phyloP scores from a whole-genome alignment of 2,113 vertebrate species.

The Platysteira castanea region DNA sequence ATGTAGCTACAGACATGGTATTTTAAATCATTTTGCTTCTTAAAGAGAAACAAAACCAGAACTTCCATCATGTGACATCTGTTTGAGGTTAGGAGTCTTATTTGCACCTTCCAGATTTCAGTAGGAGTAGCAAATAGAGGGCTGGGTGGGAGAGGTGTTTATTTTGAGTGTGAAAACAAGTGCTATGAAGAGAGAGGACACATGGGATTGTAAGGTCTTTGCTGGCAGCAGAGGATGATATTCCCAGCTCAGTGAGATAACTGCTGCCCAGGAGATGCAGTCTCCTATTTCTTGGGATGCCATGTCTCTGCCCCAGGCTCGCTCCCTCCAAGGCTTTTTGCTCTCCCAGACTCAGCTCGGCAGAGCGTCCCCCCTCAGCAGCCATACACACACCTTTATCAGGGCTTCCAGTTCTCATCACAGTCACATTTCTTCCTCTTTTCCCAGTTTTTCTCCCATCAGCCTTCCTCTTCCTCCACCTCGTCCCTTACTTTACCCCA shows the following conservation, averaged over 20 bases:
- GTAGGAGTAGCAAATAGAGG: background rate
- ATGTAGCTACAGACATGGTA: background rate
- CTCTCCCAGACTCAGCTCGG: background rate
- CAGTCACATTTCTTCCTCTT: background rate
- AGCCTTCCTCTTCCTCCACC: background rate
- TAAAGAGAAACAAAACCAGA: background rate
- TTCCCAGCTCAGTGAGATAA: background rate
- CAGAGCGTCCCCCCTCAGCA: background rate
- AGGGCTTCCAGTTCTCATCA: background rate
- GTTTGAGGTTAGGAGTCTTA: background rate
- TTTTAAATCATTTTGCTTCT: background rate
- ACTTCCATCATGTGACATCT: background rate
- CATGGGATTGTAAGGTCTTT: background rate
- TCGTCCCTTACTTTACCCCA: rapidly evolving
- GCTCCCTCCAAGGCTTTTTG: background rate
- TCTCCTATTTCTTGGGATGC: background rate
- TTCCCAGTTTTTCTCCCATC: background rate
- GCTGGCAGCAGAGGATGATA: background rate
- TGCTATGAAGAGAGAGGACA: background rate
- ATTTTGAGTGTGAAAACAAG: background rate
- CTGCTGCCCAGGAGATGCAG: background rate
- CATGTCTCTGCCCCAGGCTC: background rate
- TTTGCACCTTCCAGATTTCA: background rate
- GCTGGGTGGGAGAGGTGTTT: background rate
- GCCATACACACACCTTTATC: background rate